Base-by-base conservation (phyloP, 2,888 invertebrate species). In the Dasypogon diadema region DNA sequence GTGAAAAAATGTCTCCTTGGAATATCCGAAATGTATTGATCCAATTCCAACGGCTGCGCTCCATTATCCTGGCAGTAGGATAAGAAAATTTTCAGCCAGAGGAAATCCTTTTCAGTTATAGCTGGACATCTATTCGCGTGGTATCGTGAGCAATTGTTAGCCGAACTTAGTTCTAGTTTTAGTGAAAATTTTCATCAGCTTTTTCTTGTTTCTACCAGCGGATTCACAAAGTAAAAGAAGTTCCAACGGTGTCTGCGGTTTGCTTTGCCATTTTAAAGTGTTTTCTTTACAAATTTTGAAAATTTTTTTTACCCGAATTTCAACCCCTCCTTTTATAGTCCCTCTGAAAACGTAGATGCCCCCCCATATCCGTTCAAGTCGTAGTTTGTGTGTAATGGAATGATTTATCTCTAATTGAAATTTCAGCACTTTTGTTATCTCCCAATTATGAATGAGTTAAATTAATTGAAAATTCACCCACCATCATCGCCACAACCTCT, bases 21-120 rank as follows among this genome's bases (percentile, higher is more conserved):
- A 65, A 46, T 24, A 14, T 42, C 65, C 48, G 65, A 65, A 65
- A 10, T 14, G 46, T 63, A 65, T 65, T 65, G 65, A 65, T 65
- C 46, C 2, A n/a, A 5, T 46, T 46, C 46, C 48, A 48, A 22
- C 65, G 65, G 2, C 48, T 42, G 48, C 65, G 65, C 8, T 12
- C 8, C 6, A 6, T 10, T 46, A 8, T 14, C 4, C 6, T 24
- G n/a, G 10, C 10, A n/a, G 24, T 10, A 21, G 22, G n/a, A 5
- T 22, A 46, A 46, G 14, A n/a, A 14, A 8, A 14, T 48, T n/a
- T 14, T 2, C n/a, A n/a, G 2, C 3, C 2, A 8, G 48, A 24
- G 10, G 4, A 46, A 46, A 14, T 65, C 30, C 24, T 37, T 65
- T 65, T 48, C 2, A 65, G 65, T 65, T 65, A 48, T 37, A 65